These are phyloP conservation scores for Triplophysa yarkandensis DNA, from an alignment of 2,797 vertebrate species.

Conservation along the genomic window DNA sequence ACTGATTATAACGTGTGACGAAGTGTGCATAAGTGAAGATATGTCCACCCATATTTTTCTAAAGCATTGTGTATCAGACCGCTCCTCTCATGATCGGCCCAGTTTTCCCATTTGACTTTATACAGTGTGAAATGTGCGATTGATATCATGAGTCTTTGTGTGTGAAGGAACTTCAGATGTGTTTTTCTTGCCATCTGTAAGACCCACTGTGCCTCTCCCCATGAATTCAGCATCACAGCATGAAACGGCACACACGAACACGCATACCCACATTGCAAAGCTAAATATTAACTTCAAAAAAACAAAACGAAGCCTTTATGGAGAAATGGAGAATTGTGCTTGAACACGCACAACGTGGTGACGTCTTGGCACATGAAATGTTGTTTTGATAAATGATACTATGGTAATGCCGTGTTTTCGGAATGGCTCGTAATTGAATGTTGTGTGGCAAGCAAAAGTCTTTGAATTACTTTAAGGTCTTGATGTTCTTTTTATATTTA, in stretches of 20 bases:
- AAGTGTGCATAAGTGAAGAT: constrained; percentile 16
- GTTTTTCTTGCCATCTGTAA: constrained; percentile 30
- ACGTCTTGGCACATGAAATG: too few relatives aligned
- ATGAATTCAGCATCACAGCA: background rate
- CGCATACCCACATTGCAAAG: constrained; percentile 9
- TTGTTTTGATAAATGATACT: too few relatives aligned
- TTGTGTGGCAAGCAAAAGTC: background rate
- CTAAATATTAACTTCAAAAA: background rate
- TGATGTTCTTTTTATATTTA: constrained; percentile 30
- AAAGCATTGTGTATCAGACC: constrained; percentile 12
- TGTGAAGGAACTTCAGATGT: constrained; percentile 11
- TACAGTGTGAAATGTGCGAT: background rate
- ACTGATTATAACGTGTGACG: constrained; percentile 11
- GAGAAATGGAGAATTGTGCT: background rate
- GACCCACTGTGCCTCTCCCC: constrained; percentile 25
- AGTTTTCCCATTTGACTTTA: background rate
- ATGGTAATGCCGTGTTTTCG: too few relatives aligned
- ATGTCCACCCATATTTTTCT: constrained; percentile 22
- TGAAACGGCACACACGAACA: constrained; percentile 14
- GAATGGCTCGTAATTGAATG: constrained; percentile 14
- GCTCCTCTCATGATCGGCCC: background rate
- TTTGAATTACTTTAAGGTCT: constrained; percentile 11
- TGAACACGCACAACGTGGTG: background rate
- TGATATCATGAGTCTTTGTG: background rate
- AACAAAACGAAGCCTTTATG: background rate